Evolutionary conservation across 1,140 invertebrate species (phyloP).

Genomic region (Belonocnema kinseyi): DNA sequence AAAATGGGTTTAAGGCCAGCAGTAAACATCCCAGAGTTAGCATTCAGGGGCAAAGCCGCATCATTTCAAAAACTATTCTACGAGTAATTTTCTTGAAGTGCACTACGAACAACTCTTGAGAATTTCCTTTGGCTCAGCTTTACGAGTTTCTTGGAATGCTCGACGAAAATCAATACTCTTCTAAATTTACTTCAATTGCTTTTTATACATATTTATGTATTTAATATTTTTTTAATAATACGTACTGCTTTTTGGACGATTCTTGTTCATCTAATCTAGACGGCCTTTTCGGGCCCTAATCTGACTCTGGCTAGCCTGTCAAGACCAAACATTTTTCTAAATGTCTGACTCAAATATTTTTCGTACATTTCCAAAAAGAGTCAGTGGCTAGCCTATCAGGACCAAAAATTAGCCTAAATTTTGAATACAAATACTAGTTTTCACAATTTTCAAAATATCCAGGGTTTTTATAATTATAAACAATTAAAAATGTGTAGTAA

Average conservation of each 20-base stretch:
- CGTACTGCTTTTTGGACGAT: background rate
- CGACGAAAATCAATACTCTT: constrained; percentile 11
- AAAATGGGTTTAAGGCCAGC: background rate
- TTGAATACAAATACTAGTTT: too few relatives aligned
- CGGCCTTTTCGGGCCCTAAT: too few relatives aligned
- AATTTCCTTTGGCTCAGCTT: background rate
- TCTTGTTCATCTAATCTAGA: background rate
- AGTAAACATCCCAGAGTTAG: background rate
- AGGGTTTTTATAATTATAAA: too few relatives aligned
- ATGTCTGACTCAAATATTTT: too few relatives aligned
- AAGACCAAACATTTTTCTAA: too few relatives aligned
- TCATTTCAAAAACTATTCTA: constrained; percentile 40
- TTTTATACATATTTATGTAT: background rate
- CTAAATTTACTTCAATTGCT: constrained; percentile 14
- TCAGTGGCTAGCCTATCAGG: too few relatives aligned
- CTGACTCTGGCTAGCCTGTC: too few relatives aligned
- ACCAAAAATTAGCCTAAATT: too few relatives aligned
- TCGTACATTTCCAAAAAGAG: too few relatives aligned
- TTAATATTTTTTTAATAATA: background rate
- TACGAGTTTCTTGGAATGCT: background rate
- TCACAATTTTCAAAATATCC: too few relatives aligned
- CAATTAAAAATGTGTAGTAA: too few relatives aligned
- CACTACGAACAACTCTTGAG: constrained; percentile 15
- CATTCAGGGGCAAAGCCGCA: constrained; percentile 9
- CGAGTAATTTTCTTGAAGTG: constrained; percentile 22